These are phyloP conservation scores for Drosophila mulleri DNA, from an alignment of 2,888 invertebrate species.

Conservation along the genomic window DNA sequence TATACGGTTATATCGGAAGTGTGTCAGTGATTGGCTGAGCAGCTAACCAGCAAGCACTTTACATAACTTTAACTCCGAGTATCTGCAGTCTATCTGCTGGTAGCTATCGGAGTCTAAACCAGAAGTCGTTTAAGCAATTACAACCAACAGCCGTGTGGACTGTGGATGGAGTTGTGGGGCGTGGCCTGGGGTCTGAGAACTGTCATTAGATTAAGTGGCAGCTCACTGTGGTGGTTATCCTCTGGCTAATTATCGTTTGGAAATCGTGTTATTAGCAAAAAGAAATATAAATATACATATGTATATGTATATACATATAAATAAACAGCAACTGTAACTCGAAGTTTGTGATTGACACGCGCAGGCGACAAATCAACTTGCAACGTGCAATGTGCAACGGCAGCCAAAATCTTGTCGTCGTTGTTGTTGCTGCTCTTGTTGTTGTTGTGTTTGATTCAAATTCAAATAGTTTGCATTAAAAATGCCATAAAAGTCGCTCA, in stretches of 20 bases:
- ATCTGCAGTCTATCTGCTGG: conserved; percentile 38
- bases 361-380: conserved; percentile 77
- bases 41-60: conserved; percentile 55
- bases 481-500: conserved; percentile 61
- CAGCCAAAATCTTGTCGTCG: conserved; percentile 2
- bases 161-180: conserved; percentile 42
- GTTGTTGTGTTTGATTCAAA: conserved; percentile 63
- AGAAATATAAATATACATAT: conserved; percentile 2
- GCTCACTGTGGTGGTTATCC: conserved; percentile 44
- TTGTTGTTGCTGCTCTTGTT: background rate
- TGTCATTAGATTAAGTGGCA: conserved; percentile 80
- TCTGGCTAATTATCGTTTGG: conserved; percentile 73
- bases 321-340: background rate
- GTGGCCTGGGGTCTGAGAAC: conserved; percentile 64
- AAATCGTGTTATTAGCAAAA: conserved; percentile 75
- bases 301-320: conserved; percentile 8
- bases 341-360: conserved; percentile 69
- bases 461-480: conserved; percentile 78
- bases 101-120: conserved; percentile 60
- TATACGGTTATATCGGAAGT: conserved; percentile 71
- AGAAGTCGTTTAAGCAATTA: conserved; percentile 79
- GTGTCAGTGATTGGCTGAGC: conserved; percentile 60
- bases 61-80: conserved; percentile 55
- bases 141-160: conserved; percentile 28
- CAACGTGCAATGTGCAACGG: conserved; percentile 11